These are phyloP conservation scores for Artibeus lituratus DNA, from an alignment of 2,797 vertebrate species.

Conservation along the genomic window DNA sequence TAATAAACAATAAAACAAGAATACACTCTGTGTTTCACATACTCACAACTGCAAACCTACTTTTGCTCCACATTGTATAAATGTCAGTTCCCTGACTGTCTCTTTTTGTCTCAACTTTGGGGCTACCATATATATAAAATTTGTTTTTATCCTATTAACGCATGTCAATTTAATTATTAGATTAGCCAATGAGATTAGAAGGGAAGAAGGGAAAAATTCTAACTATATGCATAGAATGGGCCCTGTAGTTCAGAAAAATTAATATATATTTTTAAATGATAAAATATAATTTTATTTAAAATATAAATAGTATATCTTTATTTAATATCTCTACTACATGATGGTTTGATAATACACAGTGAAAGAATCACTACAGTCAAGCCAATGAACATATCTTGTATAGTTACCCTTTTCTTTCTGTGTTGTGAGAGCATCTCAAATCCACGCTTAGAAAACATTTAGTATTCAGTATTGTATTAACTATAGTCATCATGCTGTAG, in stretches of 20 bases:
- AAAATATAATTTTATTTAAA: too few relatives aligned
- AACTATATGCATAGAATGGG: background rate
- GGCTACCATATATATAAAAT: background rate
- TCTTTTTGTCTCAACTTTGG: background rate
- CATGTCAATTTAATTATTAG: background rate
- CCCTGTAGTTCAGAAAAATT: background rate
- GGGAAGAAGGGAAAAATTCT: background rate
- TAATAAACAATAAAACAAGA: background rate
- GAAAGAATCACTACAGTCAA: too few relatives aligned
- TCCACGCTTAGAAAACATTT: too few relatives aligned
- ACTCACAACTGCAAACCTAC: background rate
- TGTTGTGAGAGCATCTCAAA: too few relatives aligned
- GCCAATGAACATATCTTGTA: too few relatives aligned
- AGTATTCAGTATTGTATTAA: too few relatives aligned
- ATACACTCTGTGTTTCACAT: background rate
- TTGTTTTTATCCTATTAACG: background rate
- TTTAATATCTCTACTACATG: too few relatives aligned
- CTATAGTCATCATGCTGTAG: too few relatives aligned
- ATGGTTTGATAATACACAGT: too few relatives aligned
- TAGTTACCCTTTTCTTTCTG: too few relatives aligned
- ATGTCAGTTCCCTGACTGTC: background rate
- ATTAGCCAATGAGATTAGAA: background rate
- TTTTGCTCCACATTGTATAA: background rate
- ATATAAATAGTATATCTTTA: too few relatives aligned
- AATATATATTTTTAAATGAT: too few relatives aligned